These are phyloP conservation scores for Microcebus lehilahytsara DNA, from an alignment of 2,113 vertebrate genomes.

Conservation along the genomic window DNA sequence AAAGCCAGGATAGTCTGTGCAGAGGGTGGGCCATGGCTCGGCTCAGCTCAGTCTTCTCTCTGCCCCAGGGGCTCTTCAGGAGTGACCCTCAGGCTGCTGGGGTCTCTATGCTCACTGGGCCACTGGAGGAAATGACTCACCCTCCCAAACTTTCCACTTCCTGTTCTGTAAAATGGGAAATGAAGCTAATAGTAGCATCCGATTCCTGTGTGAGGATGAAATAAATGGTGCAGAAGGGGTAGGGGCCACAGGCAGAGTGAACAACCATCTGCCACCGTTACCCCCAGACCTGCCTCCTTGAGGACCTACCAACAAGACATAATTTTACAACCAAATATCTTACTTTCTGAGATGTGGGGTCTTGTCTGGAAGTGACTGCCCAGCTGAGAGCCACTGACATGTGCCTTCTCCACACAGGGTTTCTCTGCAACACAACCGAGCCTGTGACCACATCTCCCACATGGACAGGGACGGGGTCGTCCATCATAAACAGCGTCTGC, in stretches of 20 bases:
- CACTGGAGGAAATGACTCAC: neutral
- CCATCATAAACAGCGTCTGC: slow-evolving; percentile 91
- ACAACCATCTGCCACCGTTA: rapidly evolving
- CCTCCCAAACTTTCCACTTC: neutral
- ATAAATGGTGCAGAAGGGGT: neutral
- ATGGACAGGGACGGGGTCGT: slow-evolving; percentile 80
- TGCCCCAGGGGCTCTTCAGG: neutral
- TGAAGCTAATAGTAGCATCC: neutral
- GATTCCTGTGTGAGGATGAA: neutral
- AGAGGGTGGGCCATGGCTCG: neutral
- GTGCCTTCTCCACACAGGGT: slow-evolving; percentile 88
- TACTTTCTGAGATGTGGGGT: slow-evolving; percentile 74
- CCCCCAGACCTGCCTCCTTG: neutral
- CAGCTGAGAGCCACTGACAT: slow-evolving; percentile 87
- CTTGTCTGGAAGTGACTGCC: slow-evolving; percentile 77
- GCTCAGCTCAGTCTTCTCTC: neutral
- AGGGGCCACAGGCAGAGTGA: rapidly evolving
- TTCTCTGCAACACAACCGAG: slow-evolving; percentile 81
- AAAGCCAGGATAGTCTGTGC: neutral
- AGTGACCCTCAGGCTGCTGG: neutral
- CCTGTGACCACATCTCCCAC: slow-evolving; percentile 82
- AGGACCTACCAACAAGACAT: neutral
- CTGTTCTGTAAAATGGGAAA: neutral
- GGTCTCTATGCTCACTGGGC: neutral
- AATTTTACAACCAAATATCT: neutral